These are phyloP conservation scores for Oxyura jamaicensis DNA, from an alignment of 2,113 vertebrate genomes.

Conservation along the genomic window DNA sequence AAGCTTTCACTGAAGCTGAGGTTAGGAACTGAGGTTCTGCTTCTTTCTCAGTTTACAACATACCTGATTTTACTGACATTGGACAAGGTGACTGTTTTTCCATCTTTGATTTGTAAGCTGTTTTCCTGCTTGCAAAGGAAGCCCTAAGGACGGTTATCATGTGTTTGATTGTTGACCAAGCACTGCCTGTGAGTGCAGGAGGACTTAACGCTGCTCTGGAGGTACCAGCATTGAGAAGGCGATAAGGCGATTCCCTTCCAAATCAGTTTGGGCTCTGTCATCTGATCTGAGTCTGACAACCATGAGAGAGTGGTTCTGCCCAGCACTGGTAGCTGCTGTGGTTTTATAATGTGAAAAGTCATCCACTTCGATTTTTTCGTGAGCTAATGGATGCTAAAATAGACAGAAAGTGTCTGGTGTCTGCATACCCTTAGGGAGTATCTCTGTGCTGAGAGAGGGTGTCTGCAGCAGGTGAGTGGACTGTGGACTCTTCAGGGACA, in stretches of 20 bases:
- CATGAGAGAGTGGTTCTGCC: background rate
- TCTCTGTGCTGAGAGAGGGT: background rate
- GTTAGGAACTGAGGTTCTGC: background rate
- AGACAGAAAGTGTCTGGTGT: background rate
- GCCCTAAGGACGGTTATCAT: background rate
- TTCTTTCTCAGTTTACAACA: background rate
- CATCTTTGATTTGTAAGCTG: background rate
- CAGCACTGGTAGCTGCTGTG: background rate
- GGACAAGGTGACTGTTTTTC: background rate
- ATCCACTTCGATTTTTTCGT: background rate
- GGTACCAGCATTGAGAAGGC: background rate
- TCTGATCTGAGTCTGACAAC: background rate
- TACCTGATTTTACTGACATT: background rate
- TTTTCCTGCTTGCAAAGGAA: background rate
- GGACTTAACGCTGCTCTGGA: background rate
- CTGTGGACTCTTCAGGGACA: background rate
- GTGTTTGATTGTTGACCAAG: background rate
- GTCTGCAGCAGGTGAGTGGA: background rate
- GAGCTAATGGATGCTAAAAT: slow-evolving; percentile 4
- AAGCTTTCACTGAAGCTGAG: background rate
- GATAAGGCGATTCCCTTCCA: background rate
- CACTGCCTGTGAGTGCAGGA: background rate
- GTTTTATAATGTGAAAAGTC: slow-evolving; percentile 12
- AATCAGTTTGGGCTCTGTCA: background rate
- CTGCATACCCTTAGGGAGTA: background rate